Base-by-base conservation (phyloP, 2,888 invertebrate genomes). In the Carpatolechia fugitivella region DNA sequence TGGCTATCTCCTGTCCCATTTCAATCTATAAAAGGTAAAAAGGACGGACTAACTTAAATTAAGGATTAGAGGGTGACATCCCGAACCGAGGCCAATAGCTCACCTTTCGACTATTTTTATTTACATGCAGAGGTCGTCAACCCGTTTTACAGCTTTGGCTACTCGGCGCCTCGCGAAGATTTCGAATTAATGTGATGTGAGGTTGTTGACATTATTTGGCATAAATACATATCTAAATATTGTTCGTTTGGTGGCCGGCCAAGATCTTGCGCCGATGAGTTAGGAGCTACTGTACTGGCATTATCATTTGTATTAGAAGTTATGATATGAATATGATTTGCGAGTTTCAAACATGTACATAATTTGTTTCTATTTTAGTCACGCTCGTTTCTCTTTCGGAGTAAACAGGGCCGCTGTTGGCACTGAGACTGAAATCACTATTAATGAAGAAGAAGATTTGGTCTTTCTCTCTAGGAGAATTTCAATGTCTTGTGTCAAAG, bases 131-230 rank as follows among this genome's bases (percentile, higher is more conserved):
- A n/a, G n/a, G 24, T 24, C 24, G 6, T 11, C 8, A 35, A 41
- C 40, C 40, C 18, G 38, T 16, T 40, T 14, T 7, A 38, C 14
- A 38, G 14, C 38, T 16, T 1, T n/a, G 20, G 44, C 6, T 24
- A 29, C 13, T 10, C 13, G 44, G 20, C 38, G 16, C 44, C 18
- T 20, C 18, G 44, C 20, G 20, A 4, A 6, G 35, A 13, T 20
- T 20, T 20, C 29, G 29, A 44, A n/a, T 29, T 44, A 44, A 44
- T 20, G 24, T n/a, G 29, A 48, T 13, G 44, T 44, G n/a, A 44
- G 44, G 44, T 44, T 66, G 66, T 64, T 67, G 69, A 69, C 70
- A 68, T 64, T 58, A 56, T 56, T 56, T 59, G 57, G 44, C 44
- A 44, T 29, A 29, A 44, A 44, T 44, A 44, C 44, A 44, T 44